phyloP scores from a whole-genome alignment of 2,113 vertebrate species.

The Pelodiscus sinensis region DNA sequence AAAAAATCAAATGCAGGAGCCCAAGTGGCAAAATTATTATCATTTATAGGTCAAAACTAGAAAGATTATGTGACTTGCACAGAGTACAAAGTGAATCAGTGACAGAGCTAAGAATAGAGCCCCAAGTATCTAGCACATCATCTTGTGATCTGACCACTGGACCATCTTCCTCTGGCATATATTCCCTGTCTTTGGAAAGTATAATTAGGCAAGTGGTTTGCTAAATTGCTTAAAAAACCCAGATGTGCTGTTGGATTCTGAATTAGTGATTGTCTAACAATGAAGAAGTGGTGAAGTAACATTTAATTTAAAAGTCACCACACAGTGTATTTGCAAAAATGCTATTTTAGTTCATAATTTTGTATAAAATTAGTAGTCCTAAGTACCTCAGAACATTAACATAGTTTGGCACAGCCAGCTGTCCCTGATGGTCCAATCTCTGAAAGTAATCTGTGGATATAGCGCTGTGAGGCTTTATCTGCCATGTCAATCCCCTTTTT shows the following conservation, averaged over 20 bases:
- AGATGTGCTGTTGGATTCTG: background rate
- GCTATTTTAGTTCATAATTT: background rate
- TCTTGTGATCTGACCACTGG: background rate
- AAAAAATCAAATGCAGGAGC: background rate
- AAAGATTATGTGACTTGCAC: background rate
- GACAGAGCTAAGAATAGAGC: background rate
- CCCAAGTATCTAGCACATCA: no score
- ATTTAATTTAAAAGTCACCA: background rate
- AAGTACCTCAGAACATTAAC: background rate
- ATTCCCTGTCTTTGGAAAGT: background rate
- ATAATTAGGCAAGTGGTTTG: background rate
- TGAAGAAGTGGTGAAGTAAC: background rate
- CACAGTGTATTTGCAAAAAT: background rate
- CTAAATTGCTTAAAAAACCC: background rate
- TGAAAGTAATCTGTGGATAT: background rate
- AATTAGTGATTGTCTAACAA: background rate
- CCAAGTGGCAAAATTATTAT: background rate
- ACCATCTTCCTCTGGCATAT: background rate
- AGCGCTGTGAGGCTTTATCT: background rate
- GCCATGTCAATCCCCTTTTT: rapidly evolving
- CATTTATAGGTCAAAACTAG: background rate
- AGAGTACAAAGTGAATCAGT: background rate
- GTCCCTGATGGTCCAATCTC: background rate
- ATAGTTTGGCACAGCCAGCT: background rate
- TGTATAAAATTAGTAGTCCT: background rate